Evolutionary conservation across 2,113 vertebrate species (phyloP).

Genomic region (Sturnus vulgaris): DNA sequence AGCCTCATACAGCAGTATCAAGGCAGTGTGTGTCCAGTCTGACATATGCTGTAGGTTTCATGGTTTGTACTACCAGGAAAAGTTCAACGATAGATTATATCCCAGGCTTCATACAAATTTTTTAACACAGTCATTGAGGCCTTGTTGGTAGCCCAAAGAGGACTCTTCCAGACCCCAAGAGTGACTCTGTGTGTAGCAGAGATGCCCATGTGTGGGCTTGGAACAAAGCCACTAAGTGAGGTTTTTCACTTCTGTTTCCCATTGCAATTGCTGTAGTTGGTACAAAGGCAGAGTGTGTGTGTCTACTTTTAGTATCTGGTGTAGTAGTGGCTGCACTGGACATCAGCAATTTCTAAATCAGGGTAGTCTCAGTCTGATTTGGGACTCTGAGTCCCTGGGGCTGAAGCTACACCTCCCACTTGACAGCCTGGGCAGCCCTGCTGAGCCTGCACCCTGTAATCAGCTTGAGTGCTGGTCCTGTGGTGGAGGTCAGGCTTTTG

Average conservation of each 20-base stretch:
- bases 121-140: not conserved
- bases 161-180: not conserved
- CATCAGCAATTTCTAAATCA: not conserved
- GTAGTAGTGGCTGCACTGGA: not conserved
- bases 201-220: not conserved
- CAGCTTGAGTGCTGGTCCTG: not conserved
- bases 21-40: not conserved
- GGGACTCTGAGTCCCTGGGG: not conserved
- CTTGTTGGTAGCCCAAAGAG: not conserved
- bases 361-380: not conserved
- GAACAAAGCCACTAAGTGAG: not conserved
- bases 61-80: not conserved
- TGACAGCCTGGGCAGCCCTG: not conserved
- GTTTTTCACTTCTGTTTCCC: conserved; percentile 37
- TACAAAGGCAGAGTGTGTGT: not conserved
- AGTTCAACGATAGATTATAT: not conserved
- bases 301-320: not conserved
- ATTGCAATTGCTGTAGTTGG: not conserved
- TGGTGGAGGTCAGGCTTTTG: not conserved
- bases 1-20: not conserved
- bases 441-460: not conserved
- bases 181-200: not conserved
- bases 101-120: not conserved
- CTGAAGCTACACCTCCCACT: not conserved
- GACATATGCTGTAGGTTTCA: not conserved